A percentile compares a stretch with the other conserved stretches of the same genome.
phyloP scores from a whole-genome alignment of 2,797 vertebrate genomes.

The Gallirallus australis region DNA sequence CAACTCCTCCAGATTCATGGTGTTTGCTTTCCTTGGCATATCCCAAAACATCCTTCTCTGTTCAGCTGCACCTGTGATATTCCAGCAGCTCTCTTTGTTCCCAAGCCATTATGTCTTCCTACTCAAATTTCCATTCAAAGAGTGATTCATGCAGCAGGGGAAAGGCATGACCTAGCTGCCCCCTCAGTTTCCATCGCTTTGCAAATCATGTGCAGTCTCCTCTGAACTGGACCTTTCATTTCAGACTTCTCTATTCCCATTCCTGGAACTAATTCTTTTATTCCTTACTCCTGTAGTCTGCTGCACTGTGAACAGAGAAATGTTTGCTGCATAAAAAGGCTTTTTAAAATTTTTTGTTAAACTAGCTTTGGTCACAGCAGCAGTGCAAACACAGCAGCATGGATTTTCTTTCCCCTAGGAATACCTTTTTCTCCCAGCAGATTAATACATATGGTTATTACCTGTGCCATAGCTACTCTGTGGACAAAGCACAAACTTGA shows the following conservation, averaged over 20 bases:
- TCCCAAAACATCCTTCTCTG: constrained; percentile 53
- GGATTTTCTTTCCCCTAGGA: neutral
- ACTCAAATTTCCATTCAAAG: constrained; percentile 68
- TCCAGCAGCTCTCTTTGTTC: constrained; percentile 68
- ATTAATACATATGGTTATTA: neutral
- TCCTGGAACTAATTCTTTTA: neutral
- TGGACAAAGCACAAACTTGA: neutral
- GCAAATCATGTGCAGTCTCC: constrained; percentile 44
- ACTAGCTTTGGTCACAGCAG: neutral
- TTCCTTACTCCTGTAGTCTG: neutral
- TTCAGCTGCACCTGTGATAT: constrained; percentile 68
- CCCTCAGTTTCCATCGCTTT: constrained; percentile 67
- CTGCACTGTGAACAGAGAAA: neutral
- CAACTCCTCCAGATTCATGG: constrained; percentile 56
- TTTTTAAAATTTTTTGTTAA: neutral
- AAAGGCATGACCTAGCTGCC: constrained; percentile 66
- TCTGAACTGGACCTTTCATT: constrained; percentile 8
- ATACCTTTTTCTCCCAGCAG: neutral
- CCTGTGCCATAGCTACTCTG: neutral
- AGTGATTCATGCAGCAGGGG: constrained; percentile 66
- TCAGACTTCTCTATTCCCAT: neutral
- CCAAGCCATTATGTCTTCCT: constrained; percentile 66
- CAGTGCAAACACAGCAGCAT: neutral
- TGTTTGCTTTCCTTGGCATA: constrained; percentile 70
- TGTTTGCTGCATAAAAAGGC: neutral